Evolutionary conservation across 2,888 invertebrate genomes (phyloP).

Genomic region (Electrophaes corylata): DNA sequence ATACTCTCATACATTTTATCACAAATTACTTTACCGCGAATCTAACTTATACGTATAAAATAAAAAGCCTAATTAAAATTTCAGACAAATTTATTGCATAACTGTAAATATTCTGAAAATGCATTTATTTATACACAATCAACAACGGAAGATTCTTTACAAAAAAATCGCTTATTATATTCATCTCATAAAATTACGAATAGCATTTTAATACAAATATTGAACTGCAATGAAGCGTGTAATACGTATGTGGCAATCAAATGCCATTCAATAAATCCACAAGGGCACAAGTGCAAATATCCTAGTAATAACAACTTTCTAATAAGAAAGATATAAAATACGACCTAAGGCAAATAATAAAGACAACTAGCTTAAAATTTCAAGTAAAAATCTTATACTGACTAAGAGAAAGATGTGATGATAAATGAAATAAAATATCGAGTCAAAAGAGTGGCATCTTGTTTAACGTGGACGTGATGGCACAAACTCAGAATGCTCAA

Average conservation of each 20-base stretch:
- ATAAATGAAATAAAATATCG: slow-evolving; percentile 65
- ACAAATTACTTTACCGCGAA: slow-evolving; percentile 53
- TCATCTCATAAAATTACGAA: slow-evolving; percentile 71
- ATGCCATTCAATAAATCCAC: slow-evolving; percentile 76
- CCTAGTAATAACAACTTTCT: slow-evolving; percentile 78
- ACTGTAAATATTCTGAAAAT: slow-evolving; percentile 77
- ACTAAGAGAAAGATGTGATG: slow-evolving; percentile 82
- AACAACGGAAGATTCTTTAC: slow-evolving; percentile 79
- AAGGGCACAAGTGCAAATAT: slow-evolving; percentile 83
- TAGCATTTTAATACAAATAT: slow-evolving; percentile 70
- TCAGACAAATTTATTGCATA: slow-evolving; percentile 81
- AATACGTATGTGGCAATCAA: slow-evolving; percentile 71
- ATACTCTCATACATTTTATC: slow-evolving; percentile 25
- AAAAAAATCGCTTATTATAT: slow-evolving; percentile 64
- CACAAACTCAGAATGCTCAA: slow-evolving; percentile 77
- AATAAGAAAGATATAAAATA: slow-evolving; percentile 79
- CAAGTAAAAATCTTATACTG: slow-evolving; percentile 81
- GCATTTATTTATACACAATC: slow-evolving; percentile 79
- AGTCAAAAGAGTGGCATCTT: slow-evolving; percentile 77
- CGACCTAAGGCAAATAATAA: slow-evolving; percentile 79
- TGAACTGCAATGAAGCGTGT: slow-evolving; percentile 71
- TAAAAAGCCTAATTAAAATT: slow-evolving; percentile 73
- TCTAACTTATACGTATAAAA: slow-evolving; percentile 60
- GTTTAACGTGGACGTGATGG: slow-evolving; percentile 81
- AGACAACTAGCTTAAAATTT: slow-evolving; percentile 80